Base-by-base conservation (phyloP, 1,140 invertebrate genomes). In the Drosophila rufa region DNA sequence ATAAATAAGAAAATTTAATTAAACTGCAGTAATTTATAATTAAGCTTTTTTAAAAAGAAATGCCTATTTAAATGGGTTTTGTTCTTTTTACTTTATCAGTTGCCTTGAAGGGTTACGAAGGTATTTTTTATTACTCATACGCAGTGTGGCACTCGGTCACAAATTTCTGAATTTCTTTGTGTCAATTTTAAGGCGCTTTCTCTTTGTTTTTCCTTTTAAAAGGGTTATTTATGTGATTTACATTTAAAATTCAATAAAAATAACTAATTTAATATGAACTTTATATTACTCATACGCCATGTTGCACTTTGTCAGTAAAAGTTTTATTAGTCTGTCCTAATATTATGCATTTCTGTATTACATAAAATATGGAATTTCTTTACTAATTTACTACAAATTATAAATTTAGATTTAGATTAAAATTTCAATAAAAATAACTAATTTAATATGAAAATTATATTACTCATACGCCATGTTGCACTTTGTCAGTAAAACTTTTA, bases 391-490 rank as follows among this genome's bases (percentile, higher is more conserved):
- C 19, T 22, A 22, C 19, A 22, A 22, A 22, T 22, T 22, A 22
- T 22, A 22, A 22, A 22, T 22, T 22, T 22, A 22, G 19, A 0
- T 22, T 22, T 22, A 22, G 19, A 22, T 22, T 22, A 2, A 22
- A 22, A 22, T 2, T 22, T 1, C 19, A 22, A 22, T 22, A 22
- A 1, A 22, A 22, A 22, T 22, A 22, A 22, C 1, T 2, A 22
- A 22, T 22, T 22, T 22, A 22, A 22, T 22, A 22, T 22, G 19
- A 22, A 22, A 1, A 22, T 22, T 22, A 22, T 27, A 50, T 66
- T 45, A 62, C 64, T 6, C 22, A 66, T 66, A 46, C 42, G 55
- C 19, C 22, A 11, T 15, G 42, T 46, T 4, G 12, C 12, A 61
- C 30, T 36, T 4, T 22, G 19, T 22, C 19, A 22, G 19, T 22